These are phyloP conservation scores for Pseudochirops cupreus DNA, from an alignment of 2,797 vertebrate species.

Conservation along the genomic window DNA sequence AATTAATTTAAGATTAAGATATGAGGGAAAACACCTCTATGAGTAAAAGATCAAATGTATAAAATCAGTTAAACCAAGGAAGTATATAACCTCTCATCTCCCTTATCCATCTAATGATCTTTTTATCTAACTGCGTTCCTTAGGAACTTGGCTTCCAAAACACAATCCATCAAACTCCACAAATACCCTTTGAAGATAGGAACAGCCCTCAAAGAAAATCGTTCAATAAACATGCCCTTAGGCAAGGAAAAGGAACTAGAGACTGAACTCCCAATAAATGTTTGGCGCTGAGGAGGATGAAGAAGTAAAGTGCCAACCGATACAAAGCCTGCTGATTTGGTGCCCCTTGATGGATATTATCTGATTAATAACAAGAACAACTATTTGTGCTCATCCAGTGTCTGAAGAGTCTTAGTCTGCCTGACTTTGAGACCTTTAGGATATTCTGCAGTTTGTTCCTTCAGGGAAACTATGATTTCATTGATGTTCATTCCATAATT, in stretches of 20 bases:
- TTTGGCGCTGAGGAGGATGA: background rate
- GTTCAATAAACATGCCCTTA: background rate
- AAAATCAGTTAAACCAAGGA: constrained; percentile 43
- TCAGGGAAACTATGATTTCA: background rate
- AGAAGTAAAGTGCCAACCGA: background rate
- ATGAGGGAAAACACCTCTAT: constrained; percentile 5
- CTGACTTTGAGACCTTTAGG: background rate
- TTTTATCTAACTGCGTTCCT: background rate
- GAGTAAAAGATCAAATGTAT: constrained; percentile 13
- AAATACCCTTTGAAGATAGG: background rate
- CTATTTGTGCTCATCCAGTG: background rate
- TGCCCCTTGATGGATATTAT: background rate
- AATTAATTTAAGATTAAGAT: background rate
- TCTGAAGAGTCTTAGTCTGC: background rate
- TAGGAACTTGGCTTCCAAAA: background rate
- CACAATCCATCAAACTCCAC: background rate
- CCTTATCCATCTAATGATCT: background rate
- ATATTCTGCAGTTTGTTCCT: background rate
- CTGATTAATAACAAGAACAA: background rate
- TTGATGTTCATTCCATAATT: background rate
- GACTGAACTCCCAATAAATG: background rate
- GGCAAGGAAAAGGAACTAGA: background rate
- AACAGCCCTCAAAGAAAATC: background rate
- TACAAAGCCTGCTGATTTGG: background rate
- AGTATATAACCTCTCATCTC: constrained; percentile 32